Conservation (phyloP, 2,797 vertebrate genomes). For the Spinus olivaceus region DNA sequence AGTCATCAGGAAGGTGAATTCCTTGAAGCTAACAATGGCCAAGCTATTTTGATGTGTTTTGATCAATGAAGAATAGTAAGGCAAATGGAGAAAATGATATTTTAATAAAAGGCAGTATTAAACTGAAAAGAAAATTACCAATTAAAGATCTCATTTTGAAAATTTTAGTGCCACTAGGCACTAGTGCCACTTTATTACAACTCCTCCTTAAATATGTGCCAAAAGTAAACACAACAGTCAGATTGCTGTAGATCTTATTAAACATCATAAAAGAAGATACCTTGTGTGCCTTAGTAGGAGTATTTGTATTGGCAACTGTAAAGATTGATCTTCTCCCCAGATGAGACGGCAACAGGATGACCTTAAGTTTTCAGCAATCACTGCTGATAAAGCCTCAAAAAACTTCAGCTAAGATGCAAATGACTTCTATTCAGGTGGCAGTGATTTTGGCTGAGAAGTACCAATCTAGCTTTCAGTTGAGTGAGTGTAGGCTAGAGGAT, state of each 20-base stretch:
- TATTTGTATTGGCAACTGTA: neutral
- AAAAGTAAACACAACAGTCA: neutral
- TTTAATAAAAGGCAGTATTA: neutral
- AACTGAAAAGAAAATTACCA: neutral
- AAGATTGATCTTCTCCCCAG: neutral
- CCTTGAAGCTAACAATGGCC: neutral
- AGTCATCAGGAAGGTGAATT: neutral
- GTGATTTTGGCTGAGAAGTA: neutral
- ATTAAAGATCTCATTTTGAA: neutral
- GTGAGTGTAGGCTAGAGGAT: neutral
- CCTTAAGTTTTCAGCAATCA: neutral
- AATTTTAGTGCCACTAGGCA: neutral
- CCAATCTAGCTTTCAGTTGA: neutral
- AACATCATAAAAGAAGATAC: neutral
- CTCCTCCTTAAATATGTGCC: neutral
- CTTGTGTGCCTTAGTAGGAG: neutral
- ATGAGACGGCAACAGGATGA: neutral
- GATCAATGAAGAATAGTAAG: neutral
- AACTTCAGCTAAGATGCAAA: neutral
- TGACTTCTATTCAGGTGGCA: neutral
- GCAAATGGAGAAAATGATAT: neutral
- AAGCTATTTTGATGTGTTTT: neutral
- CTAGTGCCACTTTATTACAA: neutral
- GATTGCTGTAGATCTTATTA: neutral
- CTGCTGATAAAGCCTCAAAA: neutral